phyloP scores from a whole-genome alignment of 2,797 vertebrate species.

The Notoglanidium macrostoma region DNA sequence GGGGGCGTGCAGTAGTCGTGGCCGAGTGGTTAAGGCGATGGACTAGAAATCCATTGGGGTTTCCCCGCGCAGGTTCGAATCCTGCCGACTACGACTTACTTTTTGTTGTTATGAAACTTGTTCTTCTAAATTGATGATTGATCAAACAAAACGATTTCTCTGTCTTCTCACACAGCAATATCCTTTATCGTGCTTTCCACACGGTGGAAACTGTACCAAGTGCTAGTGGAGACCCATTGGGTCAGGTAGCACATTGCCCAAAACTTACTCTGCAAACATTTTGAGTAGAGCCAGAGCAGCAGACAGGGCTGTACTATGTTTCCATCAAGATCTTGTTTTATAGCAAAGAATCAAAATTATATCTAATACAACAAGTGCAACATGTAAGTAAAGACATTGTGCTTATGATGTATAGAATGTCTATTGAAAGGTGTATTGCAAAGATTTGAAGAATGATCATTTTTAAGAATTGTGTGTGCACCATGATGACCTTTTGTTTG shows the following conservation, averaged over 20 bases:
- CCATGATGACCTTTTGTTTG: not conserved
- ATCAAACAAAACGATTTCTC: too few species aligned
- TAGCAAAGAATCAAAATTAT: not conserved
- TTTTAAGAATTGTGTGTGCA: not conserved
- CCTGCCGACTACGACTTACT: constrained; percentile 63
- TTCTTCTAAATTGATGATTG: not conserved
- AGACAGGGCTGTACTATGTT: not conserved
- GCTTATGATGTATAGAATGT: not conserved
- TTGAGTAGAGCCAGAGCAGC: not conserved
- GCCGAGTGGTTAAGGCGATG: constrained; percentile 74
- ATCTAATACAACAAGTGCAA: not conserved
- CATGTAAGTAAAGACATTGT: not conserved
- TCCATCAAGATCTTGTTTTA: not conserved
- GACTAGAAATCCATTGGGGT: constrained; percentile 74
- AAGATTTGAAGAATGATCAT: not conserved
- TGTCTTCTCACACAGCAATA: too few species aligned
- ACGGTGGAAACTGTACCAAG: not conserved
- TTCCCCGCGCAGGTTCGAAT: constrained; percentile 72
- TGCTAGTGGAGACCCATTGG: not conserved
- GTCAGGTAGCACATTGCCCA: not conserved
- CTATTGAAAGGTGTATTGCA: not conserved
- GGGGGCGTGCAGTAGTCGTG: constrained; percentile 55
- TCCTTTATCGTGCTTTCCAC: too few species aligned
- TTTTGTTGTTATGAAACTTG: not conserved
- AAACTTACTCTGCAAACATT: not conserved